These are phyloP conservation scores for Rotaria socialis DNA, from an alignment of 2,888 invertebrate genomes.

Conservation along the genomic window DNA sequence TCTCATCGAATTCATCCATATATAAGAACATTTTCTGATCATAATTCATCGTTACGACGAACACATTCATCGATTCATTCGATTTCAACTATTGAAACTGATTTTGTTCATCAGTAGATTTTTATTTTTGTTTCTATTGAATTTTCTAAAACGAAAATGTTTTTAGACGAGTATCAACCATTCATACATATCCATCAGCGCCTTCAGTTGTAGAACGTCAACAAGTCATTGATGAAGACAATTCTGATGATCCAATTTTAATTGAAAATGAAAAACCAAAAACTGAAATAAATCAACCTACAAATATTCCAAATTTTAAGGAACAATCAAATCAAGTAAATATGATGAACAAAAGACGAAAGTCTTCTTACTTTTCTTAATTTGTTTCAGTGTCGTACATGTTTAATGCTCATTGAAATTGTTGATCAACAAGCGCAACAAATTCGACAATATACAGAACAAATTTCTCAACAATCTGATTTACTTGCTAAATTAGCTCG, in stretches of 20 bases:
- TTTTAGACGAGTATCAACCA: background rate
- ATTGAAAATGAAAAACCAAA: background rate
- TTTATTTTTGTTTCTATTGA: background rate
- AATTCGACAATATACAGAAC: constrained; percentile 18
- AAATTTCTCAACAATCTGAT: background rate
- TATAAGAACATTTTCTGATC: background rate
- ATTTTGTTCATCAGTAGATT: constrained; percentile 7
- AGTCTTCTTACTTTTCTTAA: background rate
- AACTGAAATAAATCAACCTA: too few relatives aligned
- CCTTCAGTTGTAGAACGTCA: background rate
- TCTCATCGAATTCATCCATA: background rate
- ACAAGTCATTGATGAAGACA: background rate
- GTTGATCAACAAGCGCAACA: background rate
- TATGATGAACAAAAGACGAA: background rate
- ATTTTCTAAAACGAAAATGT: background rate
- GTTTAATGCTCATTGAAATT: background rate
- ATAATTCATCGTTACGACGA: background rate
- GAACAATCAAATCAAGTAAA: constrained; percentile 1
- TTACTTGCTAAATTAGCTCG: background rate
- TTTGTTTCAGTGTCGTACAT: background rate
- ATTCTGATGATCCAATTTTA: background rate
- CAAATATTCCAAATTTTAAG: too few relatives aligned
- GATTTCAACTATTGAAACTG: background rate
- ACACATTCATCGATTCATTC: background rate
- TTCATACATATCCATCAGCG: background rate